Evolutionary conservation across 2,888 invertebrate genomes (phyloP).

Genomic region (Catocala sponsa): DNA sequence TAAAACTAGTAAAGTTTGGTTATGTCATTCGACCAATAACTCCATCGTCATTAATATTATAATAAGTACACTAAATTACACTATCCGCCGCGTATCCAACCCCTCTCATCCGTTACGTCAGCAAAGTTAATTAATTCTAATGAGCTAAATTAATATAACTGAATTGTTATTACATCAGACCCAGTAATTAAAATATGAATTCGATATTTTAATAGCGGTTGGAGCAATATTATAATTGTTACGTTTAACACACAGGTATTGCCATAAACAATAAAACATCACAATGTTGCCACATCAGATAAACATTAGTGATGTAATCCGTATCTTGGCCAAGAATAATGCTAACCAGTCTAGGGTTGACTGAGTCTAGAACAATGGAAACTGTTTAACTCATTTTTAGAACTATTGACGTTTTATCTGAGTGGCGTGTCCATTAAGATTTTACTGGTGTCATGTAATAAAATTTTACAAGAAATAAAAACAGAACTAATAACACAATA

Average conservation of each 20-base stretch:
- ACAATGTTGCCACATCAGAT: conserved; percentile 61
- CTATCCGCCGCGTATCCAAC: too few relatives aligned
- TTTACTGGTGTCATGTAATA: conserved; percentile 1
- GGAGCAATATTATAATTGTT: conserved; percentile 44
- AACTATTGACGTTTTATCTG: background rate
- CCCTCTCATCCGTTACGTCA: conserved; percentile 22
- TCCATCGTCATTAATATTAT: too few relatives aligned
- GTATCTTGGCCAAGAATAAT: conserved; percentile 38
- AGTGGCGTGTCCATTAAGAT: background rate
- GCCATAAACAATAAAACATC: conserved; percentile 60
- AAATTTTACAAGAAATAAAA: too few relatives aligned
- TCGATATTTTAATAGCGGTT: conserved; percentile 46
- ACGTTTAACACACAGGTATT: conserved; percentile 47
- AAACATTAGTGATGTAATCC: conserved; percentile 63
- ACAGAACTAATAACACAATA: too few relatives aligned
- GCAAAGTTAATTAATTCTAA: background rate
- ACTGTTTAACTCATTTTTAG: background rate
- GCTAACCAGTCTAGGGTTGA: conserved; percentile 34
- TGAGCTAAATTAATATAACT: conserved; percentile 18
- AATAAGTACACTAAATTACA: too few relatives aligned
- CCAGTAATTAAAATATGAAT: conserved; percentile 40
- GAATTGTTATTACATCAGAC: conserved; percentile 24
- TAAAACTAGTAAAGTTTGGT: too few relatives aligned
- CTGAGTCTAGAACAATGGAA: conserved; percentile 9
- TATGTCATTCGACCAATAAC: too few relatives aligned